Evolutionary conservation across 2,797 vertebrate species (phyloP).

Genomic region (Myotis findleyi): DNA sequence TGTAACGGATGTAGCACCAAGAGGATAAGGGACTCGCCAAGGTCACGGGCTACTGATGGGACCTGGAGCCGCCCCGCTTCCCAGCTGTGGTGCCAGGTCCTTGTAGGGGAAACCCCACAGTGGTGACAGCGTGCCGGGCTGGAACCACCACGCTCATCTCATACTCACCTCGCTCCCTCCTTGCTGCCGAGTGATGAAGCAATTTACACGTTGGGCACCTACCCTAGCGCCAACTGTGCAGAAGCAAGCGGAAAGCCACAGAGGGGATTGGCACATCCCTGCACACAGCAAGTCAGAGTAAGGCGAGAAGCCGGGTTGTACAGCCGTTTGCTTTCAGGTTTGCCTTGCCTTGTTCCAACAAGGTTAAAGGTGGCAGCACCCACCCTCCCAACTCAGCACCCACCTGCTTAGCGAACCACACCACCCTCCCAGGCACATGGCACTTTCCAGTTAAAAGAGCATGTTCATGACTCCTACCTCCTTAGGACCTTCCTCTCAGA

Average conservation of each 20-base stretch:
- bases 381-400: not conserved
- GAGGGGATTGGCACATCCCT: not conserved
- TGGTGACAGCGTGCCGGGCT: not conserved
- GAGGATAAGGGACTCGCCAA: constrained; percentile 21
- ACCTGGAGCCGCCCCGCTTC: not conserved
- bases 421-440: not conserved
- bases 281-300: not conserved
- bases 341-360: not conserved
- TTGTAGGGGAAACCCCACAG: not conserved
- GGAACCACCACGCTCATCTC: not conserved
- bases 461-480: not conserved
- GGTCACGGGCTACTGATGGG: not conserved
- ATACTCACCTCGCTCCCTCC: not conserved
- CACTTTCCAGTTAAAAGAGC: no score
- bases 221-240: no score
- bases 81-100: not conserved
- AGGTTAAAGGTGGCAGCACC: not conserved
- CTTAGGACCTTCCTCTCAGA: not conserved
- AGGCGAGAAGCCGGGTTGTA: not conserved
- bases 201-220: not conserved
- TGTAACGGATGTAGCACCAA: constrained; percentile 18
- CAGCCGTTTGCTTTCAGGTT: not conserved
- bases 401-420: not conserved
- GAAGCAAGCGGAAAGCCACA: not conserved
- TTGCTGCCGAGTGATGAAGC: not conserved